phyloP scores from a whole-genome alignment of 2,113 vertebrate species.

The Oceanites oceanicus region DNA sequence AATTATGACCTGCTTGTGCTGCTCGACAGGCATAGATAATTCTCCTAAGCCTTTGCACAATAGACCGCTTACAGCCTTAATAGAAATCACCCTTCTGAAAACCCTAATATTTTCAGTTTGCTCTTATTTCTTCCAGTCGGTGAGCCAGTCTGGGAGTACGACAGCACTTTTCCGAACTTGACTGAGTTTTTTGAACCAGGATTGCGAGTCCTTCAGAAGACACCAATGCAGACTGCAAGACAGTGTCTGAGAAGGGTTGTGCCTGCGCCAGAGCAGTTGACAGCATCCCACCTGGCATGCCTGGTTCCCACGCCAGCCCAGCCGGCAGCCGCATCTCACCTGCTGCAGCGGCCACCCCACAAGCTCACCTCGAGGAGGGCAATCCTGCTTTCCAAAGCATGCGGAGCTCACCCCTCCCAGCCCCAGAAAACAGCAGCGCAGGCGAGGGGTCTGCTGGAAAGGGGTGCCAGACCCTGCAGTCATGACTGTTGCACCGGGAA shows the following conservation, averaged over 20 bases:
- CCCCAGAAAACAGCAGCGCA: not conserved
- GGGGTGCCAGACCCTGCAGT: not conserved
- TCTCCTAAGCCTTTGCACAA: not conserved
- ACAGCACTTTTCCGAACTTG: not conserved
- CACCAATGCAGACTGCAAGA: not conserved
- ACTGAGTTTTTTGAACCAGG: not conserved
- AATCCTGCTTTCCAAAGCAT: not conserved
- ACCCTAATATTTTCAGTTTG: not conserved
- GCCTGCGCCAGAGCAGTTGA: not conserved
- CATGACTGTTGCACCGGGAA: not conserved
- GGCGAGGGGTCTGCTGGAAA: not conserved
- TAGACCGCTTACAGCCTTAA: not conserved
- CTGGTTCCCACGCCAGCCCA: not conserved
- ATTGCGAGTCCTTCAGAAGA: not conserved
- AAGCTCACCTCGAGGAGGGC: not conserved
- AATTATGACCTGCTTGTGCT: not conserved
- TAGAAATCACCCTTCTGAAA: not conserved
- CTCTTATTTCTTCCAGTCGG: not conserved
- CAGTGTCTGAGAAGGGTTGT: not conserved
- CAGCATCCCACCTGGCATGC: not conserved
- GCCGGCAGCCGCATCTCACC: accelerated
- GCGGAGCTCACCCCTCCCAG: not conserved
- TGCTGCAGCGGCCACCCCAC: accelerated
- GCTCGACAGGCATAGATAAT: not conserved
- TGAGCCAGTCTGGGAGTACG: not conserved